phyloP scores from a whole-genome alignment of 1,140 invertebrate genomes.

The Monochamus saltuarius region DNA sequence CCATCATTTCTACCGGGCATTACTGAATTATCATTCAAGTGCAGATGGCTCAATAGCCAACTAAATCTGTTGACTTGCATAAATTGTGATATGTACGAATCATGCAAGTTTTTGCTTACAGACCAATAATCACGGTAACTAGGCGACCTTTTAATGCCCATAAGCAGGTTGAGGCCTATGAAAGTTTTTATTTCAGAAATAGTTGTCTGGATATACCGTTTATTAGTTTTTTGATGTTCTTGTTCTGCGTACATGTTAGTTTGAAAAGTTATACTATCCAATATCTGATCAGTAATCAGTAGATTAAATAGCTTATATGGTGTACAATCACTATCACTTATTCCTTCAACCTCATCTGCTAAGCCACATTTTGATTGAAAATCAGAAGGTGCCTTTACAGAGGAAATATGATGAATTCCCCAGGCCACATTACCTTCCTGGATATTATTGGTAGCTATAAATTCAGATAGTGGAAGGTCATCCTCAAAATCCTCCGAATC shows the following conservation, averaged over 20 bases:
- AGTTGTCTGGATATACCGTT: constrained; percentile 1
- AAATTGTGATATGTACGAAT: constrained; percentile 5
- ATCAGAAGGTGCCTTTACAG: neutral
- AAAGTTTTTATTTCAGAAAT: constrained; percentile 23
- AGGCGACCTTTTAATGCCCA: constrained; percentile 19
- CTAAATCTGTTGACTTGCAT: constrained; percentile 23
- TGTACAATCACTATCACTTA: neutral
- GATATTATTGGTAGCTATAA: constrained; percentile 1
- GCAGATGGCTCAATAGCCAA: constrained; percentile 30
- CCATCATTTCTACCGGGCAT: constrained; percentile 21
- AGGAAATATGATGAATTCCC: constrained; percentile 1
- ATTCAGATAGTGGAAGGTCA: constrained; percentile 1
- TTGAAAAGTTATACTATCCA: constrained; percentile 13
- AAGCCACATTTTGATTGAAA: too few relatives aligned
- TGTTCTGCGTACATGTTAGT: constrained; percentile 9
- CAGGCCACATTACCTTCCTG: neutral
- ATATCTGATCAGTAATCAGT: too few relatives aligned
- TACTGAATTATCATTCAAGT: constrained; percentile 40
- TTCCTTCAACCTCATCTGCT: neutral
- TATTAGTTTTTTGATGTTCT: constrained; percentile 3
- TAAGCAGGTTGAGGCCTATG: constrained; percentile 20
- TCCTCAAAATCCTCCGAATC: constrained; percentile 12
- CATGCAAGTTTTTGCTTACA: constrained; percentile 5
- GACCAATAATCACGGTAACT: constrained; percentile 14
- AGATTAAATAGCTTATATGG: too few relatives aligned